These are phyloP conservation scores for Dermolepida albohirtum DNA, from an alignment of 2,888 invertebrate species.

Conservation along the genomic window DNA sequence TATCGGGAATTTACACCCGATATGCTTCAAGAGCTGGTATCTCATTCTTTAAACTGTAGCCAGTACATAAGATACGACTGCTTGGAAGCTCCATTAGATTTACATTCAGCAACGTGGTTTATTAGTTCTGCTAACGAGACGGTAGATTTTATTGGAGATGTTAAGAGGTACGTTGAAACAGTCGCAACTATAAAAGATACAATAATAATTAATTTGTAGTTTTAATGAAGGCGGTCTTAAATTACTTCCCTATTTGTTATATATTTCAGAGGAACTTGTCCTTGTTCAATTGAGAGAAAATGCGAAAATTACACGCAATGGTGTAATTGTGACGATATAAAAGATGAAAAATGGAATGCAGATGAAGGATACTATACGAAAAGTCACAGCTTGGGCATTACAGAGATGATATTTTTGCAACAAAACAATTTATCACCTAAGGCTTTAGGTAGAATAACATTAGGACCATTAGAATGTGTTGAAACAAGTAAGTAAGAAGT, in stretches of 20 bases:
- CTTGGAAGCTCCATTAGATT: constrained; percentile 85
- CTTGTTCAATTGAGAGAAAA: constrained; percentile 81
- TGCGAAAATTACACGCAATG: constrained; percentile 85
- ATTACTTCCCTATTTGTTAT: neutral
- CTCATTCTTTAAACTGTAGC: constrained; percentile 89
- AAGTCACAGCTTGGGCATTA: constrained; percentile 87
- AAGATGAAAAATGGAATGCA: constrained; percentile 87
- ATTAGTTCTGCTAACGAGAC: constrained; percentile 83
- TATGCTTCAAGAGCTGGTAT: constrained; percentile 91
- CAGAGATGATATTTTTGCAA: constrained; percentile 90
- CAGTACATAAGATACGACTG: constrained; percentile 93
- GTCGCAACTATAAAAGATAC: neutral
- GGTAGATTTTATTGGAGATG: constrained; percentile 84
- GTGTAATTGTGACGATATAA: constrained; percentile 89
- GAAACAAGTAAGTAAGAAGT: constrained; percentile 87
- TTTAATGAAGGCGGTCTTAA: no score
- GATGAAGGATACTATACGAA: constrained; percentile 89
- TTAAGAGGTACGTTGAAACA: constrained; percentile 73
- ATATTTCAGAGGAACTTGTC: constrained; percentile 75
- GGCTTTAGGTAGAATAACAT: constrained; percentile 86
- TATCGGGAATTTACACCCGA: constrained; percentile 91
- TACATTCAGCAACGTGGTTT: constrained; percentile 92
- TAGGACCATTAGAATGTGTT: constrained; percentile 93
- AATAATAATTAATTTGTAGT: no score
- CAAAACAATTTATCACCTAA: constrained; percentile 85